These are phyloP conservation scores for Tortricodes alternella DNA, from an alignment of 2,888 invertebrate genomes.

Conservation along the genomic window DNA sequence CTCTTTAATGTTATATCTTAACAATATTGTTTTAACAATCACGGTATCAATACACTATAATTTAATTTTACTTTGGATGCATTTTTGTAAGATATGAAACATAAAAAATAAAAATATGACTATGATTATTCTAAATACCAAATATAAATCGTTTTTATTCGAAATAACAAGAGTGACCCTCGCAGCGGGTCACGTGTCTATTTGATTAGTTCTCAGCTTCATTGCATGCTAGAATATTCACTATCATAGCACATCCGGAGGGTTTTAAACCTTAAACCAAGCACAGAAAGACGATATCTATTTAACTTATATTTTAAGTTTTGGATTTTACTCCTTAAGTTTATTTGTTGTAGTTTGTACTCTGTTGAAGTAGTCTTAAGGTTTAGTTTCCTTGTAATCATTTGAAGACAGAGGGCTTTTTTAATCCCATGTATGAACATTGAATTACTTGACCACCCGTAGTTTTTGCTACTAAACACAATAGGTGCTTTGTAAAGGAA, in stretches of 20 bases:
- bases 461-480: conserved; percentile 75
- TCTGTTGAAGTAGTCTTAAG: not conserved
- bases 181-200: conserved; percentile 60
- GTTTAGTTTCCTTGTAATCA: conserved; percentile 34
- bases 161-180: conserved; percentile 33
- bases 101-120: no score
- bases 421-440: conserved; percentile 58
- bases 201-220: conserved; percentile 69
- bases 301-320: not conserved
- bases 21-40: no score
- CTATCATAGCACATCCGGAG: conserved; percentile 4
- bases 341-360: conserved; percentile 8
- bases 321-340: conserved; percentile 2
- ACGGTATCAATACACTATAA: no score
- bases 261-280: conserved; percentile 33
- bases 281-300: conserved; percentile 19
- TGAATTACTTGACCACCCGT: conserved; percentile 75
- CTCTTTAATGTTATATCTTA: no score
- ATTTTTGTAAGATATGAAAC: no score
- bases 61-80: no score
- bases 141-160: conserved; percentile 9
- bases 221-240: conserved; percentile 47
- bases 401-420: conserved; percentile 37
- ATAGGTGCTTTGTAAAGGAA: conserved; percentile 58
- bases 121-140: not conserved